Conservation (phyloP, 2,888 invertebrate genomes). For the Lysandra bellargus region DNA sequence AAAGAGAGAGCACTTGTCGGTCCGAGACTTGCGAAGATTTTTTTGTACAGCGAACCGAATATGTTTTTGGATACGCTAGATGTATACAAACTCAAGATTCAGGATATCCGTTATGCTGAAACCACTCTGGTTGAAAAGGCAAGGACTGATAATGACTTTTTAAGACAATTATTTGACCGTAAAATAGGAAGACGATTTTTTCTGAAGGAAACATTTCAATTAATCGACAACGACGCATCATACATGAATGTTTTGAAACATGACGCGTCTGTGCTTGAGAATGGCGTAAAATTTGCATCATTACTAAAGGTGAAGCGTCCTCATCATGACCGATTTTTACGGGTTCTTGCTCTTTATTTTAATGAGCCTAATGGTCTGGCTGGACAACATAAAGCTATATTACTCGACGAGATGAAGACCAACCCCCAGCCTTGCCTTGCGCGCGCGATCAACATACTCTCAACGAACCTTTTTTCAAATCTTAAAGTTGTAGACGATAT, state of each 20-base stretch:
- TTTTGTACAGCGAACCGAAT: conserved; percentile 32
- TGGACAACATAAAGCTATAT: conserved; percentile 40
- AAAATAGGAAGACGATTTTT: conserved; percentile 54
- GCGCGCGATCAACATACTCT: conserved; percentile 43
- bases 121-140: conserved; percentile 46
- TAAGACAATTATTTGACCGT: conserved; percentile 48
- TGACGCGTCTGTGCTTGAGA: conserved; percentile 46
- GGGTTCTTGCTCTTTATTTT: conserved; percentile 55
- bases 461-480: conserved; percentile 24
- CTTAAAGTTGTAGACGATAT: conserved; percentile 39
- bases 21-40: background rate
- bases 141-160: conserved; percentile 44
- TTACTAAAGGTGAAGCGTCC: conserved; percentile 41
- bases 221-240: conserved; percentile 51
- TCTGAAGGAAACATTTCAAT: conserved; percentile 49
- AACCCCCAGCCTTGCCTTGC: conserved; percentile 39
- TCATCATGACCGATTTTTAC: conserved; percentile 49
- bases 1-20: conserved; percentile 43
- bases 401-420: conserved; percentile 36
- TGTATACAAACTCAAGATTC: conserved; percentile 47
- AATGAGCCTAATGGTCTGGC: conserved; percentile 52
- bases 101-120: conserved; percentile 45
- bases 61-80: conserved; percentile 49
- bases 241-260: conserved; percentile 60
- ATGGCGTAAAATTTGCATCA: conserved; percentile 44